A percentile compares a stretch with the other conserved stretches of the same genome.
Conservation (phyloP, 2,888 invertebrate genomes). For the Oxycera nigricornis region DNA sequence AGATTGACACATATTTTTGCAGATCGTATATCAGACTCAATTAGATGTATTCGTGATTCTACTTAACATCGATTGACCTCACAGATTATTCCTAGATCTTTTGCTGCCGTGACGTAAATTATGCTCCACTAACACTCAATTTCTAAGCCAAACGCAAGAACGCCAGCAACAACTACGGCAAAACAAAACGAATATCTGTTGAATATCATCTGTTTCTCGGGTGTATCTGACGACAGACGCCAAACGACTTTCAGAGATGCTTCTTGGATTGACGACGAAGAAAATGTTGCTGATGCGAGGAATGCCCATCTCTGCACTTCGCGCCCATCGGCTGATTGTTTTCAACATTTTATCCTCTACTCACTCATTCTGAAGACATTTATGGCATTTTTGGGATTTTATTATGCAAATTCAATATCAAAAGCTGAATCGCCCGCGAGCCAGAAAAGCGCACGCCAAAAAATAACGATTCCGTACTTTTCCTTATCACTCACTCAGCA, state of each 20-base stretch:
- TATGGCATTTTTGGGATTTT: constrained; percentile 27
- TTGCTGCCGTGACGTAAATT: constrained; percentile 59
- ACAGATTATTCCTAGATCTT: constrained; percentile 59
- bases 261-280: neutral
- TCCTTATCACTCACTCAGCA: neutral
- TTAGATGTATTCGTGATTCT: constrained; percentile 64
- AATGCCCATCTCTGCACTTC: neutral
- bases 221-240: constrained; percentile 24
- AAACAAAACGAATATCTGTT: constrained; percentile 22
- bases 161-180: neutral
- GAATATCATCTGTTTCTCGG: constrained; percentile 25
- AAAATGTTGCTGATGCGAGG: constrained; percentile 7
- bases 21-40: constrained; percentile 58
- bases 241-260: neutral
- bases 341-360: neutral
- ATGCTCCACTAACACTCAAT: constrained; percentile 42
- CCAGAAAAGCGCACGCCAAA: neutral
- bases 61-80: constrained; percentile 65
- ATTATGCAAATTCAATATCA: constrained; percentile 25
- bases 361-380: constrained; percentile 13
- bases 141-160: constrained; percentile 8
- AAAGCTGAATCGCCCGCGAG: neutral
- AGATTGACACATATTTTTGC: constrained; percentile 54
- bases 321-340: constrained; percentile 30
- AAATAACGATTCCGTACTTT: neutral